These are phyloP conservation scores for Drosophila colorata DNA, from an alignment of 2,888 invertebrate species.

Conservation along the genomic window DNA sequence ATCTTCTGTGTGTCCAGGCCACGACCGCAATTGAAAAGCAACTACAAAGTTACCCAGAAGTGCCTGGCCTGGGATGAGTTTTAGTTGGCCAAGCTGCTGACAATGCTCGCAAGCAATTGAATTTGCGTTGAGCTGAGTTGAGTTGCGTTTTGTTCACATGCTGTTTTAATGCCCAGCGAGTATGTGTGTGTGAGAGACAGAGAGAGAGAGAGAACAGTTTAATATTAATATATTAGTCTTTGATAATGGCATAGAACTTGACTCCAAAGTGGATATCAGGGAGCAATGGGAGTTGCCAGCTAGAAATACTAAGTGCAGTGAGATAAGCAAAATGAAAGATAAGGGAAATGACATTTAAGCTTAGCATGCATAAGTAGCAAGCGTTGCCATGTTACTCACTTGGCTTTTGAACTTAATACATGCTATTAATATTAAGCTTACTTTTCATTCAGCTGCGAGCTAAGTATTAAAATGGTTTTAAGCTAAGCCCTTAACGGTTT, in stretches of 20 bases:
- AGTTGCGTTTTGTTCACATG: constrained; percentile 24
- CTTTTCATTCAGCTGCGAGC: constrained; percentile 2
- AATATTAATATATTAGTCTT: constrained; percentile 45
- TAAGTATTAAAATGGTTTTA: background rate
- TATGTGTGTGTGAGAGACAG: background rate
- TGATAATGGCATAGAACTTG: constrained; percentile 27
- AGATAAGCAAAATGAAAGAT: constrained; percentile 14
- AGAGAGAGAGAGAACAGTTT: constrained; percentile 1
- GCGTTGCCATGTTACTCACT: background rate
- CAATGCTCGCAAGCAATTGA: constrained; percentile 38
- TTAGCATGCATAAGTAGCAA: background rate
- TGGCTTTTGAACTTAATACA: background rate
- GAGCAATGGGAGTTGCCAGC: constrained; percentile 17
- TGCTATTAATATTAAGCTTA: background rate
- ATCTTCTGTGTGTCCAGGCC: constrained; percentile 44
- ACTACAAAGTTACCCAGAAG: constrained; percentile 19
- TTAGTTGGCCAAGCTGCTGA: constrained; percentile 28
- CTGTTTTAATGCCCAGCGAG: constrained; percentile 11
- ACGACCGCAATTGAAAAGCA: constrained; percentile 38
- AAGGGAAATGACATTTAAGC: constrained; percentile 18
- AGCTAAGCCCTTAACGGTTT: background rate
- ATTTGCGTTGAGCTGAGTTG: constrained; percentile 20
- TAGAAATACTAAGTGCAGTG: constrained; percentile 7
- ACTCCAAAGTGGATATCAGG: constrained; percentile 17
- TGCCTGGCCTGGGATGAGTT: background rate